Evolutionary conservation across 1,140 invertebrate genomes (phyloP).

Genomic region (Arctopsyche grandis): DNA sequence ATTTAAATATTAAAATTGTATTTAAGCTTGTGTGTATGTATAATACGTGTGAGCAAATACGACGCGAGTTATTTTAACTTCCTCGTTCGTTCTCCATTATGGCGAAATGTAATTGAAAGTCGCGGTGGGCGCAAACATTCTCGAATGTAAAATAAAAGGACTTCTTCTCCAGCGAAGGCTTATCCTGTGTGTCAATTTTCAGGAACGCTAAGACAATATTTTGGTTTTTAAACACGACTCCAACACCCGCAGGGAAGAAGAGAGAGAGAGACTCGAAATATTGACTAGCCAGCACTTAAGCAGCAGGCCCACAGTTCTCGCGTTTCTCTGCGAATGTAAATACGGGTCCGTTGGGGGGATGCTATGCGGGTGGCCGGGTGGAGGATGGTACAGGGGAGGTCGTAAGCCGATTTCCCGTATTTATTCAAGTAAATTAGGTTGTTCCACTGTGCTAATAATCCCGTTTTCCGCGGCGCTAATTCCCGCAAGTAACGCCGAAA

Average conservation of each 20-base stretch:
- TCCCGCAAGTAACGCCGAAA: slow-evolving; percentile 32
- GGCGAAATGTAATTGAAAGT: no score
- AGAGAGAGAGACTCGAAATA: background rate
- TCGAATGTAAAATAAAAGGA: no score
- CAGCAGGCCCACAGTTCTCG: background rate
- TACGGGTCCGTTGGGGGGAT: slow-evolving; percentile 29
- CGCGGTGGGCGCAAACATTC: no score
- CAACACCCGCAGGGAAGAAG: background rate
- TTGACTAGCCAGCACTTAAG: background rate
- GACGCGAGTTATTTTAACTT: no score
- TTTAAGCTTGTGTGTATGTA: no score
- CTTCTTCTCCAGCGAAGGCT: no score
- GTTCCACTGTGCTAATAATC: slow-evolving; percentile 52
- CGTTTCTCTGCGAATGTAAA: slow-evolving; percentile 34
- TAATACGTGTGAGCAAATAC: background rate
- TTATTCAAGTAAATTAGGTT: slow-evolving; percentile 53
- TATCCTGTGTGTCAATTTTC: background rate
- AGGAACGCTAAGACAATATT: slow-evolving; percentile 5
- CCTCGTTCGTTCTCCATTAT: no score
- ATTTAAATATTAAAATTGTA: no score
- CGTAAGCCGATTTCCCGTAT: slow-evolving; percentile 52
- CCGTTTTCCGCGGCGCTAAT: slow-evolving; percentile 34
- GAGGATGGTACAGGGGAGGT: slow-evolving; percentile 3
- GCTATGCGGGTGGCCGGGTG: slow-evolving; percentile 32
- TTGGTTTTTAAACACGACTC: slow-evolving; percentile 19